Conservation (phyloP, 2,888 invertebrate species). For the Palloptera scutellata region DNA sequence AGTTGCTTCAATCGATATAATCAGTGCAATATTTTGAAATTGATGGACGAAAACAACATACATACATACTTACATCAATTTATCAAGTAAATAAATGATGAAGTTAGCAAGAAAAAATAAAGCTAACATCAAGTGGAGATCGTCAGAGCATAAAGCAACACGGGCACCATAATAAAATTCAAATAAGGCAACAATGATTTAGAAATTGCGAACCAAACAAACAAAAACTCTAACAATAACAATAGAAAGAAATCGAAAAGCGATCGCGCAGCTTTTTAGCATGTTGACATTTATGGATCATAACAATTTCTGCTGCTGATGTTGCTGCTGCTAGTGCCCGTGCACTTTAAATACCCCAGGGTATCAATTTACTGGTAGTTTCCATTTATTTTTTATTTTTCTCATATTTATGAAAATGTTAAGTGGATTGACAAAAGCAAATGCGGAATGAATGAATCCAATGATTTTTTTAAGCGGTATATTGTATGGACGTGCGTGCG, state of each 20-base stretch:
- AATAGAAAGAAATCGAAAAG: conserved; percentile 2
- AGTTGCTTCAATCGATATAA: too few species aligned
- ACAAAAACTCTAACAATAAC: conserved; percentile 5
- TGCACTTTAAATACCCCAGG: conserved; percentile 51
- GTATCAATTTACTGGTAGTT: conserved; percentile 60
- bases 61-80: too few species aligned
- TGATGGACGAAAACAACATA: too few species aligned
- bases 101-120: too few species aligned
- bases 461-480: too few species aligned
- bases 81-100: too few species aligned
- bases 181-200: conserved; percentile 21
- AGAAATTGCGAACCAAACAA: conserved; percentile 17
- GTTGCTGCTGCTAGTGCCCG: conserved; percentile 9
- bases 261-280: conserved; percentile 2
- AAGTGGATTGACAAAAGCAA: conserved; percentile 18
- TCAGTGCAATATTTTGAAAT: too few species aligned
- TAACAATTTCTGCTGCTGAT: conserved; percentile 52
- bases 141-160: too few species aligned
- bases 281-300: conserved; percentile 63
- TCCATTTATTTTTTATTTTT: conserved; percentile 33
- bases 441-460: too few species aligned
- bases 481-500: too few species aligned
- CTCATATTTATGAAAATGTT: conserved; percentile 25
- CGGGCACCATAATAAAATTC: conserved; percentile 3
- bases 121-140: too few species aligned